Evolutionary conservation across 2,797 vertebrate genomes (phyloP).

Genomic region (Mallotus villosus): DNA sequence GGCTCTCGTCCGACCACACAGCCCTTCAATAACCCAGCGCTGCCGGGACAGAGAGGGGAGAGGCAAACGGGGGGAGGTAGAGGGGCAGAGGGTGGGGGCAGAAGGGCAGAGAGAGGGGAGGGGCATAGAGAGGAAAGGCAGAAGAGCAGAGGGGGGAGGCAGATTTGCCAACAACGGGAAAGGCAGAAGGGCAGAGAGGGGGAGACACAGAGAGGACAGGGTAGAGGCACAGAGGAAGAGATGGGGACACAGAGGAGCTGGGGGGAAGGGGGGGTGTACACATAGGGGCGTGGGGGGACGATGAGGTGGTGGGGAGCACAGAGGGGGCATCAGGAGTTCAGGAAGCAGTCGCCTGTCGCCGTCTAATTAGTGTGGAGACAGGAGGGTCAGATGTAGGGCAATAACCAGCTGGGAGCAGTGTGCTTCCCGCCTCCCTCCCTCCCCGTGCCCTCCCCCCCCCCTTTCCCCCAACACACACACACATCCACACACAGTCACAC

Average conservation of each 20-base stretch:
- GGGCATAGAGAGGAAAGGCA: not conserved
- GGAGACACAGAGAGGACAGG: not conserved
- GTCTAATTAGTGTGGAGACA: slow-evolving; percentile 85
- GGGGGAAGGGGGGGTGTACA: slow-evolving; percentile 11
- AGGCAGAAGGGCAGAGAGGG: not conserved
- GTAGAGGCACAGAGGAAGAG: not conserved
- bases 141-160: not conserved
- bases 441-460: slow-evolving; percentile 11
- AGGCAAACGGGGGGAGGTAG: slow-evolving; percentile 33
- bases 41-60: not conserved
- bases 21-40: no score
- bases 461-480: slow-evolving; percentile 53
- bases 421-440: slow-evolving; percentile 60
- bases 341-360: slow-evolving; percentile 81
- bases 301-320: not conserved
- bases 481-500: slow-evolving; percentile 37
- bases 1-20: not conserved
- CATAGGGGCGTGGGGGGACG: slow-evolving; percentile 35
- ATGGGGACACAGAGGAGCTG: not conserved
- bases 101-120: not conserved
- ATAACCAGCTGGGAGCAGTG: slow-evolving; percentile 81
- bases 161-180: not conserved
- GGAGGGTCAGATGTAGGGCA: slow-evolving; percentile 82
- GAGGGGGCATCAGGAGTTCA: slow-evolving; percentile 78
- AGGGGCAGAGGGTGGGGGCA: slow-evolving; percentile 42